phyloP scores from a whole-genome alignment of 64 coral and sea anemone genomes.

The Acropora yongei region DNA sequence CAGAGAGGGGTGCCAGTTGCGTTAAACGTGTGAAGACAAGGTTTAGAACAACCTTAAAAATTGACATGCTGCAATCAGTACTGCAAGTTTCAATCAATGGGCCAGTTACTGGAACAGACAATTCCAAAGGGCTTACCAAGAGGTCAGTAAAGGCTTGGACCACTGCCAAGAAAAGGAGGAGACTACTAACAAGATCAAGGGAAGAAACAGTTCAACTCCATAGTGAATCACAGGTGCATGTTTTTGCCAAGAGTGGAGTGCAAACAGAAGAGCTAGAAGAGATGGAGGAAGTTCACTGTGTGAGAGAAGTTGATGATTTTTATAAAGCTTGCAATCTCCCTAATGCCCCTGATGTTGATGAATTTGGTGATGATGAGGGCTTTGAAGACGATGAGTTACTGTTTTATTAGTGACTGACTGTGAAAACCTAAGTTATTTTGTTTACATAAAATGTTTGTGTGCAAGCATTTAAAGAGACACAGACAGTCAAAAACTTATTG shows the following conservation, averaged over 20 bases:
- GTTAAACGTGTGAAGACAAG: slow-evolving; percentile 50
- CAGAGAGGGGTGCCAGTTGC: slow-evolving; percentile 47
- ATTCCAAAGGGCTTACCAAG: background rate
- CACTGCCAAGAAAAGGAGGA: slow-evolving; percentile 53
- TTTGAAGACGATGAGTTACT: slow-evolving; percentile 4
- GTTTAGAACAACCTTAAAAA: slow-evolving; percentile 29
- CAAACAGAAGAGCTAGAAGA: slow-evolving; percentile 38
- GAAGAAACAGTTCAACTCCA: slow-evolving; percentile 25
- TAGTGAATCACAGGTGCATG: slow-evolving; percentile 35
- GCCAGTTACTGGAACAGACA: slow-evolving; percentile 2
- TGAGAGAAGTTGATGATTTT: slow-evolving; percentile 10
- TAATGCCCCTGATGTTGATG: background rate
- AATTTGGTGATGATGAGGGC: background rate
- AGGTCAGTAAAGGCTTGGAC: slow-evolving; percentile 46
- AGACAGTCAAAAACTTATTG: too few species aligned
- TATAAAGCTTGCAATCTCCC: background rate
- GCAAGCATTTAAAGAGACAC: too few species aligned
- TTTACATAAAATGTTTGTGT: too few species aligned
- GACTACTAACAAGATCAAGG: slow-evolving; percentile 44
- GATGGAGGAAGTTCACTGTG: background rate
- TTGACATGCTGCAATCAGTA: slow-evolving; percentile 51
- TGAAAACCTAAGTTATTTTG: too few species aligned
- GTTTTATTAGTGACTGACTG: too few species aligned
- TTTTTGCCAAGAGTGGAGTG: slow-evolving; percentile 6
- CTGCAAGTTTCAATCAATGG: slow-evolving; percentile 46